Evolutionary conservation across 2,113 vertebrate genomes (phyloP), one percentile per base, ranked within the genome.

Genomic region (Phalacrocorax pelagicus): DNA sequence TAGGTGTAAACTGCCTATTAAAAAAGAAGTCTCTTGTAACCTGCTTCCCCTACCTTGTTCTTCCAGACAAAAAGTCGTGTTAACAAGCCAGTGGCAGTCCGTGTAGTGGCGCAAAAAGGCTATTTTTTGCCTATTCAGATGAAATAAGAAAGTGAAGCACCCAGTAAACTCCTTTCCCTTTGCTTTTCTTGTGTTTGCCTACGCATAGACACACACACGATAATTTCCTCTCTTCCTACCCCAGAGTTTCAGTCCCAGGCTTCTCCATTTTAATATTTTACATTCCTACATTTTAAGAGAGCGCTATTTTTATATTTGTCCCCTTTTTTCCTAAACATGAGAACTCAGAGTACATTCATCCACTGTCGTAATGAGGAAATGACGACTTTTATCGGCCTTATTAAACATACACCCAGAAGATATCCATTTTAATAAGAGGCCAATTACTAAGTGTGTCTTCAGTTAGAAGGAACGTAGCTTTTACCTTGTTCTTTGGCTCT

Each of bases 381-480:
- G 97, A 98, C 82, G 96, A 98, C 97, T 98, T 98, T 98, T 98
- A 98, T 98, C 97, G 98, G 96, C 98, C 98, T 98, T 98, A 98
- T 98, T 98, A 98, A 98, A 98, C 97, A 98, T 96, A 98, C 96
- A 98, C 97, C 96, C 97, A 98, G 98, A 98, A 98, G 97, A 98
- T 98, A 98, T 93, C 97, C 97, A 98, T 98, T 98, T 98, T 98
- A 98, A 98, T 98, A 98, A 98, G 98, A 98, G 98, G 97, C 98
- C 98, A 98, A 98, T 98, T 98, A 98, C 98, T 96, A 98, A 98
- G 98, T 98, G 98, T 98, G 98, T 98, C 98, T 98, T 98, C 98
- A 97, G 98, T 98, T 98, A 98, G 97, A 98, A 97, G 97, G 97
- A 98, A 98, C 97, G 90, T 98, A 98, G 98, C 98, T 98, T 98